Percentiles rank a stretch among this genome's conserved stretches.
phyloP scores from a whole-genome alignment of 37 sponge, comb jelly and placozoan species.

The Tethya wilhelma region DNA sequence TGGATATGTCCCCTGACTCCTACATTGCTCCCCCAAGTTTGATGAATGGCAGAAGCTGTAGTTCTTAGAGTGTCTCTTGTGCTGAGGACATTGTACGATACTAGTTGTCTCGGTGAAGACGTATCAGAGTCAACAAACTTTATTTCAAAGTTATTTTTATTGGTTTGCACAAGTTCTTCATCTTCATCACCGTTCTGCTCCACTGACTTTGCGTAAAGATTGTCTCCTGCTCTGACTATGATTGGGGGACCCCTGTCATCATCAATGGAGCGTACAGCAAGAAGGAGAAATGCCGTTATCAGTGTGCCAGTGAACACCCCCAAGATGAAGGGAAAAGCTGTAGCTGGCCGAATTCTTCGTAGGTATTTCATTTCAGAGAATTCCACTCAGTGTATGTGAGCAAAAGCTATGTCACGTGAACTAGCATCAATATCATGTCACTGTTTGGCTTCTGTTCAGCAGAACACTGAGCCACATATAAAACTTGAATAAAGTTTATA shows the following conservation, averaged over 20 bases:
- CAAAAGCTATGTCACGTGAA: too few species aligned
- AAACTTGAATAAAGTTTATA: too few species aligned
- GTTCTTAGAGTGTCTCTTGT: neutral
- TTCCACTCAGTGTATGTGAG: neutral
- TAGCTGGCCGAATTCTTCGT: neutral
- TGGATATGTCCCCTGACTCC: neutral
- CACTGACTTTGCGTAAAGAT: neutral
- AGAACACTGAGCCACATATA: too few species aligned
- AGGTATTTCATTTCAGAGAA: neutral
- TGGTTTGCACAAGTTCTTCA: neutral
- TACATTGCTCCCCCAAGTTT: slow-evolving; percentile 15
- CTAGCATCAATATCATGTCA: neutral
- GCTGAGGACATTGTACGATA: slow-evolving; percentile 31
- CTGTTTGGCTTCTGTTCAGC: neutral
- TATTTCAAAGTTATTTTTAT: neutral
- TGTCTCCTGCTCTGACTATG: neutral
- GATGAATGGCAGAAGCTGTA: slow-evolving; percentile 1
- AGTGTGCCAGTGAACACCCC: slow-evolving; percentile 49
- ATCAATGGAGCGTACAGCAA: slow-evolving; percentile 42
- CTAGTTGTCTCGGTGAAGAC: neutral
- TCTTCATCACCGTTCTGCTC: neutral
- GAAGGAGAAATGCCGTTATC: slow-evolving; percentile 23
- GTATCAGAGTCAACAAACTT: too few species aligned
- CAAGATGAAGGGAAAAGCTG: slow-evolving; percentile 30
- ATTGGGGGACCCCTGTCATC: slow-evolving; percentile 2